Conservation (phyloP, 2,797 vertebrate genomes). For the Iguana delicatissima region DNA sequence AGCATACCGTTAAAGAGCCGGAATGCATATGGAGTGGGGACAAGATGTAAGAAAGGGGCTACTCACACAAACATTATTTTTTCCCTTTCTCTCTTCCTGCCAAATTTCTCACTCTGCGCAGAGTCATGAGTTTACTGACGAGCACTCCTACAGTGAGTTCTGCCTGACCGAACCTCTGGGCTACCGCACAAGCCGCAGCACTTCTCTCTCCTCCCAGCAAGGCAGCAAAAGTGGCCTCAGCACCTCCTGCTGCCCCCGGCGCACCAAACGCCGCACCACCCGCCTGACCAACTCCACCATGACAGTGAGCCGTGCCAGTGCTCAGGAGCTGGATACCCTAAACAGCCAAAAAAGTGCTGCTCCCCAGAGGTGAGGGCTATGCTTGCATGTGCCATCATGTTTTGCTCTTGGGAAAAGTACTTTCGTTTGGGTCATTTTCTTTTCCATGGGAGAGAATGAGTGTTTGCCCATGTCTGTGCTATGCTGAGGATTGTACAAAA, state of each 20-base stretch:
- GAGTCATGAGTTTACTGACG: constrained; percentile 85
- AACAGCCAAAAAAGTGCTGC: constrained; percentile 79
- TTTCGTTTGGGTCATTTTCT: neutral
- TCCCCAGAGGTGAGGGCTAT: constrained; percentile 78
- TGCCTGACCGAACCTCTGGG: constrained; percentile 88
- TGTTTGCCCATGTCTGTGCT: neutral
- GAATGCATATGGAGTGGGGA: too few relatives aligned
- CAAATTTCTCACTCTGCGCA: constrained; percentile 30
- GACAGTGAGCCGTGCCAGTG: constrained; percentile 88
- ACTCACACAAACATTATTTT: neutral
- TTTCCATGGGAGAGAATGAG: neutral
- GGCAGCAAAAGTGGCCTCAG: constrained; percentile 53
- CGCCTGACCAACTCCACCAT: constrained; percentile 91
- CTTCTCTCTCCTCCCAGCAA: constrained; percentile 90
- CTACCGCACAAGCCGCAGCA: constrained; percentile 90
- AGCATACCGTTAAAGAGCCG: neutral
- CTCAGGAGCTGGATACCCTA: constrained; percentile 91
- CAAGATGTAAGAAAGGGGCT: neutral
- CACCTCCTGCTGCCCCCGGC: constrained; percentile 88
- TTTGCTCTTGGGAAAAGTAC: too few relatives aligned
- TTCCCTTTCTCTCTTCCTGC: neutral
- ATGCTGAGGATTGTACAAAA: neutral
- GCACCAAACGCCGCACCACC: constrained; percentile 86
- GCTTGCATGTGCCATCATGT: neutral
- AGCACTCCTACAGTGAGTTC: constrained; percentile 85